A percentile compares a stretch with the other conserved stretches of the same genome.
Conservation (phyloP, 2,888 invertebrate genomes). For the Criorhina ranunculi region DNA sequence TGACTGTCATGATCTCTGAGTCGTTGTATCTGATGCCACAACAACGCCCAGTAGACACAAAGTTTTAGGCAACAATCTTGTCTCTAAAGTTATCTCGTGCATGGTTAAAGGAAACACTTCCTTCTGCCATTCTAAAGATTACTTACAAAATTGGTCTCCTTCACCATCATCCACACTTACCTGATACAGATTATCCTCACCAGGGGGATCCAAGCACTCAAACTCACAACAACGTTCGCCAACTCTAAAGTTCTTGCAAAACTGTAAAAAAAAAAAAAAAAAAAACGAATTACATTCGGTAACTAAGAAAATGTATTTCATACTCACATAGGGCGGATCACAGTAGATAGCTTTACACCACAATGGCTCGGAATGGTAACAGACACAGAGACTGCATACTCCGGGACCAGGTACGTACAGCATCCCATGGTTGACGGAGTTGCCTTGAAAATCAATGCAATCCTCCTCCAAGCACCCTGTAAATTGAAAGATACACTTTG, state of each 20-base stretch:
- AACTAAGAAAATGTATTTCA: slow-evolving; percentile 28
- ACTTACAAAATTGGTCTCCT: neutral
- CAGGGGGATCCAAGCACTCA: slow-evolving; percentile 92
- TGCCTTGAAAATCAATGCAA: slow-evolving; percentile 93
- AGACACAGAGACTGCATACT: slow-evolving; percentile 93
- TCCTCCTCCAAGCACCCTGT: slow-evolving; percentile 88
- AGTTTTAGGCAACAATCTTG: too few species aligned
- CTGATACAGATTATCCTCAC: slow-evolving; percentile 87
- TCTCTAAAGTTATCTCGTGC: too few species aligned
- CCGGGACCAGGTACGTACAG: slow-evolving; percentile 94
- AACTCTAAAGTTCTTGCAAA: slow-evolving; percentile 93
- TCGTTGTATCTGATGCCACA: too few species aligned
- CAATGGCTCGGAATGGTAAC: slow-evolving; percentile 93
- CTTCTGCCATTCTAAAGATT: slow-evolving; percentile 1
- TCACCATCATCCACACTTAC: slow-evolving; percentile 76
- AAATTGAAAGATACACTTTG: slow-evolving; percentile 55
- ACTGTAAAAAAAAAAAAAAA: slow-evolving; percentile 85
- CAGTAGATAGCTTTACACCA: slow-evolving; percentile 95
- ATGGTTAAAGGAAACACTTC: too few species aligned
- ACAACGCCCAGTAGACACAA: too few species aligned
- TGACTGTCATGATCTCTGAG: too few species aligned
- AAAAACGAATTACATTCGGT: neutral
- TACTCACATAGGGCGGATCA: slow-evolving; percentile 93
- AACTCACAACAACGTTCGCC: slow-evolving; percentile 95
- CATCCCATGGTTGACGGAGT: slow-evolving; percentile 90